Conservation (phyloP, 1,140 invertebrate genomes). For the Phthorimaea operculella region DNA sequence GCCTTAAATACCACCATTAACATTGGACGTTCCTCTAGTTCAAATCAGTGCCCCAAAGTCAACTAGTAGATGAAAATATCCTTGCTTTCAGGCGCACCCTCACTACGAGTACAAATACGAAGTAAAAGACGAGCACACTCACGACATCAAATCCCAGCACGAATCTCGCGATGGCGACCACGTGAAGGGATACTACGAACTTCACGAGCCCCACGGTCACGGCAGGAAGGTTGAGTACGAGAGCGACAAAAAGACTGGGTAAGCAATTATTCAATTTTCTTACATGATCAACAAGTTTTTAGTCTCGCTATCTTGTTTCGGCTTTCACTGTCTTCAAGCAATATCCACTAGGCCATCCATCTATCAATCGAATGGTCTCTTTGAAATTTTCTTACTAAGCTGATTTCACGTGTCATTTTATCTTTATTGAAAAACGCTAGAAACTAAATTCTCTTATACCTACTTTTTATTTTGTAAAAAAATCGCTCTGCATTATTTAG, state of each 20-base stretch:
- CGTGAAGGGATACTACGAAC: slow-evolving; percentile 66
- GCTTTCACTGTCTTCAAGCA: slow-evolving; percentile 1
- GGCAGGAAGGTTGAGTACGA: slow-evolving; percentile 64
- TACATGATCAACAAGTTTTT: no score
- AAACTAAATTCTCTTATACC: neutral
- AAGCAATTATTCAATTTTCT: no score
- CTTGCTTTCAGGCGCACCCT: slow-evolving; percentile 32
- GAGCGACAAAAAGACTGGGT: slow-evolving; percentile 60
- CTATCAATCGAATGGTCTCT: no score
- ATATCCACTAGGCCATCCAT: no score
- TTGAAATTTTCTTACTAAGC: neutral
- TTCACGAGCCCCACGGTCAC: slow-evolving; percentile 66
- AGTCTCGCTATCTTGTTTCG: no score
- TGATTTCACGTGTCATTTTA: neutral
- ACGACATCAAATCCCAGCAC: slow-evolving; percentile 65
- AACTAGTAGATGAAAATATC: neutral
- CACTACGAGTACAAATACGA: slow-evolving; percentile 51
- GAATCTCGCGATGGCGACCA: slow-evolving; percentile 69
- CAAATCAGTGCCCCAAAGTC: no score
- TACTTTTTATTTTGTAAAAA: no score
- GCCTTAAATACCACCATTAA: no score
- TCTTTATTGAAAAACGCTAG: neutral
- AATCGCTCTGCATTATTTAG: no score
- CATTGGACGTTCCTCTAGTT: no score
- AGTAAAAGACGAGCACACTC: slow-evolving; percentile 18